These are phyloP conservation scores for Sebastiscus tertius DNA, from an alignment of 2,797 vertebrate genomes.

Conservation along the genomic window DNA sequence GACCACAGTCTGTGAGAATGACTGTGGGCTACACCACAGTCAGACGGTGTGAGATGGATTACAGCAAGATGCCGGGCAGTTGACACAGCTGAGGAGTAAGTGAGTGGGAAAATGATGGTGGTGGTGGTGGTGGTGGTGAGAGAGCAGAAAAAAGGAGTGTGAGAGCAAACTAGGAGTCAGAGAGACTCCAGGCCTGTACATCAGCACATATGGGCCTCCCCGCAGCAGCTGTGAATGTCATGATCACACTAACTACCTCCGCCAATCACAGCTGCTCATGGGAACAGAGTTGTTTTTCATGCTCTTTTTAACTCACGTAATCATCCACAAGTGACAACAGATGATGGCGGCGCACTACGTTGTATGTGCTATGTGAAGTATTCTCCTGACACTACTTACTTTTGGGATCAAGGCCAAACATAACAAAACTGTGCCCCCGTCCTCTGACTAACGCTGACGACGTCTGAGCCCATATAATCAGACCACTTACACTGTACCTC, in stretches of 20 bases:
- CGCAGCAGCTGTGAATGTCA: constrained; percentile 64
- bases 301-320: not conserved
- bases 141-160: not conserved
- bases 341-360: constrained; percentile 32
- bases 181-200: constrained; percentile 28
- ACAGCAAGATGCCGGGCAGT: constrained; percentile 11
- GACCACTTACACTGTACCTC: not conserved
- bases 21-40: not conserved
- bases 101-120: constrained; percentile 24
- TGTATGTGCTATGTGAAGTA: not conserved
- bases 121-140: not conserved
- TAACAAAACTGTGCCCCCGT: constrained; percentile 6
- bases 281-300: constrained; percentile 32
- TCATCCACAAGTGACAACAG: constrained; percentile 39
- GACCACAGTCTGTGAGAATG: not conserved
- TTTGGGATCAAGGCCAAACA: constrained; percentile 4
- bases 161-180: constrained; percentile 15
- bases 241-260: constrained; percentile 48
- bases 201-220: constrained; percentile 55
- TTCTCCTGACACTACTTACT: not conserved
- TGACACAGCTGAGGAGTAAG: constrained; percentile 31
- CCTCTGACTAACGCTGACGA: not conserved
- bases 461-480: not conserved
- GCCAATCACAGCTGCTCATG: constrained; percentile 51
- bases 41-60: constrained; percentile 15